Percentiles rank a stretch among this genome's conserved stretches.
Conservation (phyloP, 2,888 invertebrate genomes). For the Aporophyla nigra region DNA sequence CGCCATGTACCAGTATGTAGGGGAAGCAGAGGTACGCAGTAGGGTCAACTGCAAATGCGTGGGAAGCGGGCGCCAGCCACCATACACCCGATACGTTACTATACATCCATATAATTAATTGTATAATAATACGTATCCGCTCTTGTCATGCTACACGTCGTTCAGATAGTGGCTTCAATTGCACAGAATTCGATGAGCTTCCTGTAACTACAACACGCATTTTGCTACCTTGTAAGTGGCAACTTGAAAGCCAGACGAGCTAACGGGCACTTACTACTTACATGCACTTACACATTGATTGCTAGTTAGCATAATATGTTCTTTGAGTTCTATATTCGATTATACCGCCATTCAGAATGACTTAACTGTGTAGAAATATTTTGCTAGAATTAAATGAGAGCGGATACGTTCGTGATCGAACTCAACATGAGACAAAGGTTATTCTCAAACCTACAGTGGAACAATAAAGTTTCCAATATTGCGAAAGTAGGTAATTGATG, state of each 20-base stretch:
- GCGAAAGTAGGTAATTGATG: constrained; percentile 66
- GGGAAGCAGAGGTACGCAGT: constrained; percentile 70
- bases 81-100: constrained; percentile 46
- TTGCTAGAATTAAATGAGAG: constrained; percentile 20
- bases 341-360: constrained; percentile 27
- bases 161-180: constrained; percentile 64
- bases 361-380: constrained; percentile 13
- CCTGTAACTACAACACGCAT: constrained; percentile 67
- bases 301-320: constrained; percentile 62
- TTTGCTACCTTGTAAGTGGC: constrained; percentile 65
- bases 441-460: constrained; percentile 35
- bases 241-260: constrained; percentile 57
- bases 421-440: constrained; percentile 34
- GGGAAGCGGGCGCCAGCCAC: constrained; percentile 73
- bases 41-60: constrained; percentile 78
- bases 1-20: constrained; percentile 72
- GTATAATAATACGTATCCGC: constrained; percentile 60
- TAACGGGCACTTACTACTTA: constrained; percentile 62
- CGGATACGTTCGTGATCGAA: constrained; percentile 9
- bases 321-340: constrained; percentile 47
- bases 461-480: constrained; percentile 61
- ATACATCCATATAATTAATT: constrained; percentile 55
- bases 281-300: constrained; percentile 65
- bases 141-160: constrained; percentile 66
- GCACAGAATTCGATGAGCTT: constrained; percentile 67